Conservation (phyloP, 2,888 invertebrate genomes). For the Plebejus melissa region DNA sequence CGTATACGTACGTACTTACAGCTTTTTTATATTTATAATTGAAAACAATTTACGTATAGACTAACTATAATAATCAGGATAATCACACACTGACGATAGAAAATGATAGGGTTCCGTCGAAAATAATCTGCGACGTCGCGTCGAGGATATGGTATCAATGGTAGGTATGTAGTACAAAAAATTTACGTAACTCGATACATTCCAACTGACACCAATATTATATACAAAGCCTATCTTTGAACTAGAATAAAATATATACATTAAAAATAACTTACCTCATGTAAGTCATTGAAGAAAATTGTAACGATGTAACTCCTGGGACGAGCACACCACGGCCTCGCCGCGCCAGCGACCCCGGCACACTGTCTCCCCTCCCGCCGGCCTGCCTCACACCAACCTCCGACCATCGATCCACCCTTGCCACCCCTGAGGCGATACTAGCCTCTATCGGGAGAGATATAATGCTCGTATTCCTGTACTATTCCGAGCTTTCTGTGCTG, state of each 20-base stretch:
- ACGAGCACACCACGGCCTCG: slow-evolving; percentile 47
- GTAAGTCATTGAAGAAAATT: neutral
- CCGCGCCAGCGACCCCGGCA: slow-evolving; percentile 50
- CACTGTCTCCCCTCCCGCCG: slow-evolving; percentile 49
- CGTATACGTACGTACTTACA: no score
- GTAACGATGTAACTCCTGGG: slow-evolving; percentile 10
- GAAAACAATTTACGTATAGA: no score
- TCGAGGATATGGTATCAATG: neutral
- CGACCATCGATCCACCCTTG: slow-evolving; percentile 66
- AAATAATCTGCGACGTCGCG: neutral
- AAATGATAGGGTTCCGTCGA: neutral
- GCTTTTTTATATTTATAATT: no score
- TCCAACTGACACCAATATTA: neutral
- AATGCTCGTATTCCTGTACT: slow-evolving; percentile 44
- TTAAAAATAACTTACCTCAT: slow-evolving; percentile 7
- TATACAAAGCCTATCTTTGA: neutral
- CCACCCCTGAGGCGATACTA: slow-evolving; percentile 34
- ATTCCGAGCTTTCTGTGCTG: slow-evolving; percentile 41
- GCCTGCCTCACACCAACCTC: slow-evolving; percentile 47
- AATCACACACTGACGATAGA: neutral
- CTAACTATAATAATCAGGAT: no score
- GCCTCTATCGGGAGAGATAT: slow-evolving; percentile 41
- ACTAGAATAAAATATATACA: neutral
- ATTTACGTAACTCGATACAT: neutral
- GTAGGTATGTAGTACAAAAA: neutral